phyloP scores from a whole-genome alignment of 2,888 invertebrate genomes.

The Rhagophthalmus giganteus region DNA sequence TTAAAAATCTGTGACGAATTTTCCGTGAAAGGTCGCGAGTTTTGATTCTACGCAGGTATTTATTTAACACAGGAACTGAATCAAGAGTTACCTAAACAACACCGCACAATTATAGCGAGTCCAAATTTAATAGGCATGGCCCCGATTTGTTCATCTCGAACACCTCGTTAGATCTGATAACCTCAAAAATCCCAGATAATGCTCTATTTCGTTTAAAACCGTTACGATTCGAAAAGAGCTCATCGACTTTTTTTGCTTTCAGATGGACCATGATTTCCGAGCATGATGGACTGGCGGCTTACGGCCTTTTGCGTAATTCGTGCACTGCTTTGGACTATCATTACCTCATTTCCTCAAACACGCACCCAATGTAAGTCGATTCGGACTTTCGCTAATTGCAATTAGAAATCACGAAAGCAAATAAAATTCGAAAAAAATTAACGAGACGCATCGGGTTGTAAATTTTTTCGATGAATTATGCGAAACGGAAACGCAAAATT shows the following conservation, averaged over 20 bases:
- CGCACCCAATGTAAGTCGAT: conserved; percentile 16
- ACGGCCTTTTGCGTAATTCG: conserved; percentile 14
- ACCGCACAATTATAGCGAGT: no score
- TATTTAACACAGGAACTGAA: not conserved
- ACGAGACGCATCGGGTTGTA: not conserved
- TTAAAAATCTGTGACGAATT: no score
- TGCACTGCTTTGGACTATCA: conserved; percentile 6
- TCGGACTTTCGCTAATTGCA: not conserved
- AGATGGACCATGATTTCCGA: conserved; percentile 24
- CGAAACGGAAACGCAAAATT: conserved; percentile 1
- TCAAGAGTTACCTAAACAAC: not conserved
- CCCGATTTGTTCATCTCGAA: no score
- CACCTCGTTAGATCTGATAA: not conserved
- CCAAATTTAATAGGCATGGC: no score
- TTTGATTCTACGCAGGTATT: conserved; percentile 1
- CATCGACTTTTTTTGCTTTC: conserved; percentile 16
- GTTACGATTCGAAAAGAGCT: no score
- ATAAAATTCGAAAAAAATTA: not conserved
- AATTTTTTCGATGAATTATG: no score
- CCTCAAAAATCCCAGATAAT: conserved; percentile 2
- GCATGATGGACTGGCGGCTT: conserved; percentile 27
- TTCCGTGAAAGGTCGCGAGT: no score
- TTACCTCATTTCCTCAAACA: conserved; percentile 1
- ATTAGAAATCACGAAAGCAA: not conserved
- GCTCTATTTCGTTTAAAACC: conserved; percentile 3